Conservation (phyloP, 2,113 vertebrate genomes). For the Perccottus glenii region DNA sequence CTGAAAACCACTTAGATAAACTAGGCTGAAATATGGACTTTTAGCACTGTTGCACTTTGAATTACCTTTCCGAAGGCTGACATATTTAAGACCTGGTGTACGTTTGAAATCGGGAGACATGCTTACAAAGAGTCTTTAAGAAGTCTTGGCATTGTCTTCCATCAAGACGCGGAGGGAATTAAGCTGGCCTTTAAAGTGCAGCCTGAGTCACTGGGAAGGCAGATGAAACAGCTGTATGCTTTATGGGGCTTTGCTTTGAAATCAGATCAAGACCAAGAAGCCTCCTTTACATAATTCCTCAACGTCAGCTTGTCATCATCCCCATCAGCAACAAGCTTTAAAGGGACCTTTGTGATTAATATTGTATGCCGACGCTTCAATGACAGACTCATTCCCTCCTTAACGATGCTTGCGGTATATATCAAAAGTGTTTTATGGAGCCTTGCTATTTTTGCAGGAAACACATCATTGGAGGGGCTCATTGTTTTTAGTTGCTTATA, state of each 20-base stretch:
- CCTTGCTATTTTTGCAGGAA: slow-evolving; percentile 71
- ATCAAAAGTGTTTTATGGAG: slow-evolving; percentile 87
- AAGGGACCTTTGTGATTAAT: slow-evolving; percentile 88
- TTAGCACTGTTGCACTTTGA: slow-evolving; percentile 28
- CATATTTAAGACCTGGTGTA: slow-evolving; percentile 25
- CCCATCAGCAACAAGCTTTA: slow-evolving; percentile 88
- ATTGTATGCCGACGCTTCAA: slow-evolving; percentile 87
- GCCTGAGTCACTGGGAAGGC: slow-evolving; percentile 71
- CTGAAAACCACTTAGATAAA: slow-evolving; percentile 31
- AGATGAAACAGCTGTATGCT: slow-evolving; percentile 84
- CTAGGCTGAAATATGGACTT: slow-evolving; percentile 28
- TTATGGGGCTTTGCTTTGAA: slow-evolving; percentile 87
- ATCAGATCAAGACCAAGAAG: slow-evolving; percentile 88
- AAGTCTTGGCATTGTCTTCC: slow-evolving; percentile 59
- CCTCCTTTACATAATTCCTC: slow-evolving; percentile 85
- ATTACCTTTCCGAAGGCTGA: slow-evolving; percentile 17
- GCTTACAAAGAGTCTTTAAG: slow-evolving; percentile 55
- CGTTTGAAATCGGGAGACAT: neutral
- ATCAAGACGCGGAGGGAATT: slow-evolving; percentile 55
- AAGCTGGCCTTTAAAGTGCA: slow-evolving; percentile 73
- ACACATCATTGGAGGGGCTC: slow-evolving; percentile 21
- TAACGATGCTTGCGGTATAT: slow-evolving; percentile 89
- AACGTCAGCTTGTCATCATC: slow-evolving; percentile 89
- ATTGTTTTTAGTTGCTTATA: slow-evolving; percentile 58
- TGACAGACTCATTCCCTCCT: slow-evolving; percentile 88